Evolutionary conservation across 1,140 invertebrate genomes (phyloP).

Genomic region (Conopomorpha cramerella): DNA sequence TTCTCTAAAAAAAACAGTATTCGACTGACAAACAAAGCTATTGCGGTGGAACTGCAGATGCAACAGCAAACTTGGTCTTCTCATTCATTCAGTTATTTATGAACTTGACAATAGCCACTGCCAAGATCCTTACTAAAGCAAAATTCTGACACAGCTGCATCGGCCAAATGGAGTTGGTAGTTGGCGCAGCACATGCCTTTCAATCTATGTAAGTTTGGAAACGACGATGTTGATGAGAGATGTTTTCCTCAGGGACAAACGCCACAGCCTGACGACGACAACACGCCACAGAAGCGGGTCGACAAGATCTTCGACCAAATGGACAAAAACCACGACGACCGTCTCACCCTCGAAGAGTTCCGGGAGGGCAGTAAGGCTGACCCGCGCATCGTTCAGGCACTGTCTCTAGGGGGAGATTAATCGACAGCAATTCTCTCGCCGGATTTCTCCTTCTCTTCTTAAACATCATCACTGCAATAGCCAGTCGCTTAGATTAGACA

Average conservation of each 20-base stretch:
- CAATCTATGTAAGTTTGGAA: no score
- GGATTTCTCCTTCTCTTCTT: constrained; percentile 46
- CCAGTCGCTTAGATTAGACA: constrained; percentile 9
- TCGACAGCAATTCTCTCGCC: constrained; percentile 53
- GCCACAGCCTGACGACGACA: constrained; percentile 89
- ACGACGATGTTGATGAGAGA: no score
- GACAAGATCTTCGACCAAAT: constrained; percentile 98
- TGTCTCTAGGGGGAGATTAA: constrained; percentile 79
- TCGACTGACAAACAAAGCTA: no score
- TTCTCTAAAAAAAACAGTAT: no score
- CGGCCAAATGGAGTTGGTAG: no score
- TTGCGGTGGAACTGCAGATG: no score
- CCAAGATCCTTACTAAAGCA: no score
- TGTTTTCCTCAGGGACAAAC: constrained; percentile 76
- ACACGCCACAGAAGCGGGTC: constrained; percentile 93
- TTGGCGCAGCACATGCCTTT: no score
- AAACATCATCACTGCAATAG: constrained; percentile 14
- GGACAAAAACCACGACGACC: constrained; percentile 98
- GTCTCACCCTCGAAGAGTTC: constrained; percentile 96
- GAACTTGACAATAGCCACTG: no score
- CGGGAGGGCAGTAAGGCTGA: constrained; percentile 98
- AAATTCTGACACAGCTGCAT: no score
- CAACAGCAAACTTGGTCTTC: no score
- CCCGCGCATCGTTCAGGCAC: constrained; percentile 96
- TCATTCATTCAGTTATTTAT: no score